Conservation (phyloP, 1,140 invertebrate genomes). For the Phthorimaea operculella region DNA sequence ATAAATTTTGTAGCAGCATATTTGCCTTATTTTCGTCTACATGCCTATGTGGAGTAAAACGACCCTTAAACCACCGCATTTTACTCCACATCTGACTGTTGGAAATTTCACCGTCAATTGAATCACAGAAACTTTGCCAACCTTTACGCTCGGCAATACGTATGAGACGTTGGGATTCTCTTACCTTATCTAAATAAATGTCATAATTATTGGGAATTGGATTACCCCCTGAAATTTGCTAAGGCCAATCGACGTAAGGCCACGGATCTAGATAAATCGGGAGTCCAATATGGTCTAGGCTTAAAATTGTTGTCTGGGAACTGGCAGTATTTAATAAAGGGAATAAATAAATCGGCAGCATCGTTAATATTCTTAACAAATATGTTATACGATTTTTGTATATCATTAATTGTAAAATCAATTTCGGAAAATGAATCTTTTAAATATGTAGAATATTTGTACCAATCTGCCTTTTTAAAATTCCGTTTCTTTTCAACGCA, state of each 20-base stretch:
- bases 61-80: conserved; percentile 2
- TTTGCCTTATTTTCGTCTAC: background rate
- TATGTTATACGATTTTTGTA: conserved; percentile 17
- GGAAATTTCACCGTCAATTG: background rate
- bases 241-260: background rate
- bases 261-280: background rate
- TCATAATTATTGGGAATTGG: background rate
- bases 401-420: background rate
- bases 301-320: conserved; percentile 1
- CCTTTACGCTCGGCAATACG: background rate
- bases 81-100: background rate
- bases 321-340: background rate
- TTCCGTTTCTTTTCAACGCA: background rate
- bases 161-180: background rate
- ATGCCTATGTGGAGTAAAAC: background rate
- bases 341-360: conserved; percentile 1
- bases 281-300: conserved; percentile 1
- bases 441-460: conserved; percentile 9
- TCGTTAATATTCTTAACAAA: conserved; percentile 12
- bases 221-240: background rate
- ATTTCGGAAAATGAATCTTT: conserved; percentile 5
- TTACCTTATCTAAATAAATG: background rate
- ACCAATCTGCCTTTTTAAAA: conserved; percentile 9
- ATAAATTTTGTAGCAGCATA: background rate
- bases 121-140: conserved; percentile 3